Evolutionary conservation across 2,113 vertebrate species (phyloP).

Genomic region (Nasalis larvatus): DNA sequence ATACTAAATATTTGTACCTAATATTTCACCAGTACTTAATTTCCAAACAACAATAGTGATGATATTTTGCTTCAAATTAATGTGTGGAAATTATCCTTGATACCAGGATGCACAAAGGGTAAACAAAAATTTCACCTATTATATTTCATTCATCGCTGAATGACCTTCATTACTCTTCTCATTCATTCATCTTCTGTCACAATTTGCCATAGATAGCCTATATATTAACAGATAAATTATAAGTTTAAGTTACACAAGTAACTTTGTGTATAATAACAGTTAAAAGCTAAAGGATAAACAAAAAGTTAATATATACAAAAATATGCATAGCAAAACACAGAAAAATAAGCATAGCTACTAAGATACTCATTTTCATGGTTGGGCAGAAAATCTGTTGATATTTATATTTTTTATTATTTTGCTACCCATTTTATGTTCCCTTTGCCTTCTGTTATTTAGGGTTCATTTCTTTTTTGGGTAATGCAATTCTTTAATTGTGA

Average conservation of each 20-base stretch:
- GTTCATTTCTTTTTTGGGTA: not conserved
- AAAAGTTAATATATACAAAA: not conserved
- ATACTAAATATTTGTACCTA: not conserved
- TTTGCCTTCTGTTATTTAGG: not conserved
- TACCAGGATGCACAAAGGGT: not conserved
- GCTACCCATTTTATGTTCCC: not conserved
- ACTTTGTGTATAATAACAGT: not conserved
- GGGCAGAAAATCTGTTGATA: not conserved
- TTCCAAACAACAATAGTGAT: not conserved
- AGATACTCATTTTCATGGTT: not conserved
- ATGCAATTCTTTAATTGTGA: not conserved
- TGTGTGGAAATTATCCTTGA: not conserved
- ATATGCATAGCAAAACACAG: not conserved
- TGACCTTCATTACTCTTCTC: not conserved
- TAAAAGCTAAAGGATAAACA: not conserved
- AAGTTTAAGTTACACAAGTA: not conserved
- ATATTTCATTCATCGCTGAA: not conserved
- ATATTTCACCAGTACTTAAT: not conserved
- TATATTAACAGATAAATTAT: not conserved
- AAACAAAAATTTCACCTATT: not conserved
- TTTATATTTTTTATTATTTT: not conserved
- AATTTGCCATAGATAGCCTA: not conserved
- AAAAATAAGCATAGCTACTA: not conserved
- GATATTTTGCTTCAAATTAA: not conserved
- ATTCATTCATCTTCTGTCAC: not conserved